Conservation (phyloP, 2,888 invertebrate species). For the Clanis bilineata region DNA sequence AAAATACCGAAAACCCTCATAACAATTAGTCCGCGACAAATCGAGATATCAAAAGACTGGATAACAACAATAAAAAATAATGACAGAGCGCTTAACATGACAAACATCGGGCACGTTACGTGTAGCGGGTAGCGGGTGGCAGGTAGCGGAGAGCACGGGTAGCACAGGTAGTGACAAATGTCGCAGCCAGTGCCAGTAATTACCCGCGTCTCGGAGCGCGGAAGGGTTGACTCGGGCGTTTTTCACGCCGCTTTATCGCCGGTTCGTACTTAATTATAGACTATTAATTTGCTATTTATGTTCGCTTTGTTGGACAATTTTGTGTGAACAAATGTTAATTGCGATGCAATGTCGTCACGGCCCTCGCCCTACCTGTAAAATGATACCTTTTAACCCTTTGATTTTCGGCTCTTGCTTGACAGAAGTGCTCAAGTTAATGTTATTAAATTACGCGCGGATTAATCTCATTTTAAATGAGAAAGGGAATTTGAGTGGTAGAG, state of each 20-base stretch:
- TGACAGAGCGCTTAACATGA: constrained; percentile 13
- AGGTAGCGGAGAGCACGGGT: neutral
- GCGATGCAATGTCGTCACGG: neutral
- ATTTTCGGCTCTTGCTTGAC: neutral
- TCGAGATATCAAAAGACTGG: constrained; percentile 10
- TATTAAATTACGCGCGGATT: neutral
- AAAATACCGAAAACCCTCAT: neutral
- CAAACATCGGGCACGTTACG: constrained; percentile 3
- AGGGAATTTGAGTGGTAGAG: too few species aligned
- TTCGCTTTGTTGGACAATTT: constrained; percentile 1
- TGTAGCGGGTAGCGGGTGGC: constrained; percentile 1
- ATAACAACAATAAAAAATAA: constrained; percentile 12
- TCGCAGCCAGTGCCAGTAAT: constrained; percentile 28
- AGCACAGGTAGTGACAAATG: constrained; percentile 30
- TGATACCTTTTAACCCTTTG: constrained; percentile 1
- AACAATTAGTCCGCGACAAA: constrained; percentile 4
- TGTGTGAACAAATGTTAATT: constrained; percentile 7
- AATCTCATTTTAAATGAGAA: neutral
- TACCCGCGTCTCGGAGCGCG: constrained; percentile 5
- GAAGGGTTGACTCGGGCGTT: constrained; percentile 26
- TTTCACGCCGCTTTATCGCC: constrained; percentile 39
- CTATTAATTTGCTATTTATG: constrained; percentile 12
- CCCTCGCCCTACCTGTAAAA: neutral
- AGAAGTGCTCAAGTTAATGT: neutral
- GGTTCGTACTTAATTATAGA: constrained; percentile 12